These are phyloP conservation scores for Lumbricus terrestris DNA, from an alignment of 2,888 invertebrate species.

Conservation along the genomic window DNA sequence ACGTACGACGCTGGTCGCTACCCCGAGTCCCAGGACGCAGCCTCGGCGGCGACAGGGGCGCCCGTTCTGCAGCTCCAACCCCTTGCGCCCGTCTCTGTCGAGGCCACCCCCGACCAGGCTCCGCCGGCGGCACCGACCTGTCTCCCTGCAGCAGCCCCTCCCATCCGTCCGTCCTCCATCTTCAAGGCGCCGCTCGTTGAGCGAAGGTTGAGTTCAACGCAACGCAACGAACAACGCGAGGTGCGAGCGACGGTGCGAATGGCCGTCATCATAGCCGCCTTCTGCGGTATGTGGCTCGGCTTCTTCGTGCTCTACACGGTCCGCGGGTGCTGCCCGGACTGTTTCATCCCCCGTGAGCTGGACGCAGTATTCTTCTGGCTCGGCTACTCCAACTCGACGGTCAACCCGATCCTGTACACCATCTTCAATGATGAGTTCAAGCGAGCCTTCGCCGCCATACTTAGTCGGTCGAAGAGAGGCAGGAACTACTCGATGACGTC, in stretches of 20 bases:
- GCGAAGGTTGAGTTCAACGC: background rate
- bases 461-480: constrained; percentile 26
- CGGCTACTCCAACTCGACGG: constrained; percentile 57
- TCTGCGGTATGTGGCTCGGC: constrained; percentile 59
- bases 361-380: constrained; percentile 57
- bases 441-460: constrained; percentile 50
- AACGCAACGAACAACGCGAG: constrained; percentile 49
- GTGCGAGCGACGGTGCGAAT: constrained; percentile 58
- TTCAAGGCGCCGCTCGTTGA: background rate
- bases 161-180: background rate
- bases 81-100: background rate
- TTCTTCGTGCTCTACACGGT: constrained; percentile 58
- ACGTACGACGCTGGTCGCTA: background rate
- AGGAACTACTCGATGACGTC: background rate
- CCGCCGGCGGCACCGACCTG: constrained; percentile 14
- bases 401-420: constrained; percentile 58
- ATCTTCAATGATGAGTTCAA: constrained; percentile 59
- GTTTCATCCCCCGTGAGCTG: constrained; percentile 46
- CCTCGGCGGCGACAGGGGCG: no score
- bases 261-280: constrained; percentile 58
- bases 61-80: background rate
- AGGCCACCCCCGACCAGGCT: background rate
- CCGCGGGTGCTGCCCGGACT: constrained; percentile 44
- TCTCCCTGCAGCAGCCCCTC: background rate
- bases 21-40: background rate